Evolutionary conservation across 2,888 invertebrate species (phyloP).

Genomic region (Diarsia brunnea): DNA sequence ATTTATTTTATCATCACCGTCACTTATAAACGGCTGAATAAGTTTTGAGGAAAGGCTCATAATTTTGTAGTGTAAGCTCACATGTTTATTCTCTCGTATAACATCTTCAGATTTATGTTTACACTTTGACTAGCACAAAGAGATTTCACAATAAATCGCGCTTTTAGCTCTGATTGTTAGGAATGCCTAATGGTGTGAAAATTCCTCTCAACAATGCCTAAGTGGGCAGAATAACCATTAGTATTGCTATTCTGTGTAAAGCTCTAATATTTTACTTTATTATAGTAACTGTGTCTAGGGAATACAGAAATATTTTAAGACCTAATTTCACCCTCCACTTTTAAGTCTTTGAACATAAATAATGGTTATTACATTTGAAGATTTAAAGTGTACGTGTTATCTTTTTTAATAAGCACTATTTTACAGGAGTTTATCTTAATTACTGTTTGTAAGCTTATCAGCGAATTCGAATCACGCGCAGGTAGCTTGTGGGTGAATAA

Average conservation of each 20-base stretch:
- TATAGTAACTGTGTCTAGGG: constrained; percentile 32
- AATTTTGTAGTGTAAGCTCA: background rate
- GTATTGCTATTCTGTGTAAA: constrained; percentile 42
- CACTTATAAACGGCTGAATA: background rate
- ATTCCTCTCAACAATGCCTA: constrained; percentile 57
- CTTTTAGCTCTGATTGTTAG: constrained; percentile 53
- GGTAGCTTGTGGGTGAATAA: constrained; percentile 16
- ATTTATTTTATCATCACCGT: background rate
- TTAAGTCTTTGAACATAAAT: constrained; percentile 29
- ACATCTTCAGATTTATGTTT: constrained; percentile 33
- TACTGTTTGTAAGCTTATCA: constrained; percentile 18
- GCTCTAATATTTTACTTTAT: constrained; percentile 51
- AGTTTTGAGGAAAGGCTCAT: background rate
- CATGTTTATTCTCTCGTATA: constrained; percentile 1
- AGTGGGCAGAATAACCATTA: constrained; percentile 55
- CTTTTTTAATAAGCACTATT: constrained; percentile 53
- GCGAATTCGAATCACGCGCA: constrained; percentile 41
- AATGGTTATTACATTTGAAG: constrained; percentile 42
- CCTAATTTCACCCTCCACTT: constrained; percentile 32
- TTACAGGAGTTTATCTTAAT: constrained; percentile 34
- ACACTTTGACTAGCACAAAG: constrained; percentile 40
- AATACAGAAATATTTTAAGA: constrained; percentile 22
- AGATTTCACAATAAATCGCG: constrained; percentile 56
- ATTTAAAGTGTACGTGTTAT: constrained; percentile 41
- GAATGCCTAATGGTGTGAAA: constrained; percentile 59